Evolutionary conservation across 2,113 vertebrate genomes (phyloP).

Genomic region (Balaeniceps rex): DNA sequence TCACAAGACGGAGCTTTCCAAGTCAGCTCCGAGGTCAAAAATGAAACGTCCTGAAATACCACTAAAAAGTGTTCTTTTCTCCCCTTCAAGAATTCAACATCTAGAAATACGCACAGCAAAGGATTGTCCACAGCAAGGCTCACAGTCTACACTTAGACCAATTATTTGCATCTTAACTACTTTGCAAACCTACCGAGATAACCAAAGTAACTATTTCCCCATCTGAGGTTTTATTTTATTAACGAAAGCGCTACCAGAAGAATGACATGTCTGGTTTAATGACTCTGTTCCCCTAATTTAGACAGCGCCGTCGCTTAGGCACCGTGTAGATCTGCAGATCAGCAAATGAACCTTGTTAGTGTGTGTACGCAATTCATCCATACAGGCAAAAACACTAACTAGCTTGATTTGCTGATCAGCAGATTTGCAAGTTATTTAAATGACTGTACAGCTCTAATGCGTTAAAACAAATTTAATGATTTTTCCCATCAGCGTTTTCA

Average conservation of each 20-base stretch:
- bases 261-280: conserved; percentile 30
- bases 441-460: not conserved
- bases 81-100: not conserved
- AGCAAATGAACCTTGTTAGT: not conserved
- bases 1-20: not conserved
- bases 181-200: not conserved
- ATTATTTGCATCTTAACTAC: not conserved
- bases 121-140: not conserved
- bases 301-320: not conserved
- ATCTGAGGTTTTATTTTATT: not conserved
- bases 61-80: not conserved
- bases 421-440: not conserved
- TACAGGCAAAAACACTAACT: not conserved
- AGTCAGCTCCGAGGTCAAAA: not conserved
- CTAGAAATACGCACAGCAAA: not conserved
- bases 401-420: conserved; percentile 23
- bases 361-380: not conserved
- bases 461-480: conserved; percentile 16
- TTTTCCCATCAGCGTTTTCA: not conserved
- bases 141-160: not conserved
- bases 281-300: not conserved
- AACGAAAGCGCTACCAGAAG: not conserved
- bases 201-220: not conserved
- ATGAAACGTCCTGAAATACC: not conserved
- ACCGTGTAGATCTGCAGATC: not conserved